These are phyloP conservation scores for Ectemnius continuus DNA, from an alignment of 2,888 invertebrate genomes.

Conservation along the genomic window DNA sequence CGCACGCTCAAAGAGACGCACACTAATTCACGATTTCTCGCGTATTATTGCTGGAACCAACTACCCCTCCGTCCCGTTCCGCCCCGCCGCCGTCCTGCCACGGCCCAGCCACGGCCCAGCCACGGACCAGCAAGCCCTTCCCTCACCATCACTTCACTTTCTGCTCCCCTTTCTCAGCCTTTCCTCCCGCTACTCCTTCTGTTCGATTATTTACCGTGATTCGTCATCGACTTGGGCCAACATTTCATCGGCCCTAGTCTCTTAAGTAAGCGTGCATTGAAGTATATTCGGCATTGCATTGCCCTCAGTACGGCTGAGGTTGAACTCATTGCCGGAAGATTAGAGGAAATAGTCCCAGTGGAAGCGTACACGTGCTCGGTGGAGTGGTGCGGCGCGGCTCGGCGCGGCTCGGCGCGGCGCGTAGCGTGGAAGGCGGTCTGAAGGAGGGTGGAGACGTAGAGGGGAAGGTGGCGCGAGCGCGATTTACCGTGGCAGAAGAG, in stretches of 20 bases:
- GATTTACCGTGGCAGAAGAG: conserved; percentile 47
- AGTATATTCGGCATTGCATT: no score
- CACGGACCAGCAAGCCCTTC: no score
- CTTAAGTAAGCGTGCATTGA: no score
- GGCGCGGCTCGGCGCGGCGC: neutral
- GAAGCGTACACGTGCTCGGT: neutral
- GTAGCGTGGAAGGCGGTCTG: conserved; percentile 28
- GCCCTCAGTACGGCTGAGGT: no score
- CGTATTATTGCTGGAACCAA: conserved; percentile 69
- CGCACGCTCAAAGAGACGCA: conserved; percentile 67
- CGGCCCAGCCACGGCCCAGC: no score
- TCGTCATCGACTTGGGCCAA: no score
- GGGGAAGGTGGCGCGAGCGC: conserved; percentile 27
- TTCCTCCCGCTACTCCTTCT: no score
- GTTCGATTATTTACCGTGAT: no score
- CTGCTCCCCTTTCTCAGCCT: no score
- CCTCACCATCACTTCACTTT: no score
- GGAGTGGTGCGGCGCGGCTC: neutral
- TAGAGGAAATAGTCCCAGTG: conserved; percentile 26
- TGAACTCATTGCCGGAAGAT: neutral
- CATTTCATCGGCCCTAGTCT: no score
- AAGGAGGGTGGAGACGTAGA: conserved; percentile 11
- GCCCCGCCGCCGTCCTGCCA: neutral
- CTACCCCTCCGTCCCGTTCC: conserved; percentile 31
- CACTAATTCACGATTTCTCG: conserved; percentile 74